Evolutionary conservation across 2,113 vertebrate genomes (phyloP), one percentile per base, ranked within the genome.

Genomic region (Oreochromis niloticus): DNA sequence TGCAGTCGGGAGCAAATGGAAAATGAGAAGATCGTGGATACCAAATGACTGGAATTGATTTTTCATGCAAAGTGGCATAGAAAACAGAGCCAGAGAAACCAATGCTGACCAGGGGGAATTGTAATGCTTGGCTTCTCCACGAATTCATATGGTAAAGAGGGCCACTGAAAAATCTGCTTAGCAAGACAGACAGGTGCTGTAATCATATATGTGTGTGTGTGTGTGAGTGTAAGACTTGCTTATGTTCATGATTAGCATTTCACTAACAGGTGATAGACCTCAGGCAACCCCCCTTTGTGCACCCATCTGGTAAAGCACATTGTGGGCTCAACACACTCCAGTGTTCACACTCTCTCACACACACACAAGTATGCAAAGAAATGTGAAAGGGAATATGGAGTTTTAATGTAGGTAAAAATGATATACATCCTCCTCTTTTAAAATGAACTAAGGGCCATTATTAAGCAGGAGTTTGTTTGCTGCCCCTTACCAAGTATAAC

Each of bases 231-330:
- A 17, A n/a, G 50, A 80, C 41, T 61, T 93, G 82, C 73, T 94
- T 80, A 86, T 90, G 83, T 63, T 82, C n/a, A 63, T 36, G 41
- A 92, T 90, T 84, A 92, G 66, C 87, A 92, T 92, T 90, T 92
- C 57, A 87, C 89, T 39, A 84, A 46, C 80, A 93, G 89, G 86
- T 90, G 88, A 93, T 83, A 56, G 68, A 83, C 90, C 85, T 81
- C 59, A 71, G 75, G 89, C 85, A 68, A 22, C 59, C 81, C 84
- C 89, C 86, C 88, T 81, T 59, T 87, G 88, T 81, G 81, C 27
- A 12, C 50, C 84, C 85, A 91, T 91, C 89, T 92, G 89, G 71
- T 84, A 78, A 63, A 81, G 59, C 27, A 57, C 39, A 68, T 36
- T 59, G 43, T 59, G 50, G 6, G 24, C 14, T 12, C 43, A 75